phyloP scores from a whole-genome alignment of 2,797 vertebrate species.

The Mormyrops boulengeri region DNA sequence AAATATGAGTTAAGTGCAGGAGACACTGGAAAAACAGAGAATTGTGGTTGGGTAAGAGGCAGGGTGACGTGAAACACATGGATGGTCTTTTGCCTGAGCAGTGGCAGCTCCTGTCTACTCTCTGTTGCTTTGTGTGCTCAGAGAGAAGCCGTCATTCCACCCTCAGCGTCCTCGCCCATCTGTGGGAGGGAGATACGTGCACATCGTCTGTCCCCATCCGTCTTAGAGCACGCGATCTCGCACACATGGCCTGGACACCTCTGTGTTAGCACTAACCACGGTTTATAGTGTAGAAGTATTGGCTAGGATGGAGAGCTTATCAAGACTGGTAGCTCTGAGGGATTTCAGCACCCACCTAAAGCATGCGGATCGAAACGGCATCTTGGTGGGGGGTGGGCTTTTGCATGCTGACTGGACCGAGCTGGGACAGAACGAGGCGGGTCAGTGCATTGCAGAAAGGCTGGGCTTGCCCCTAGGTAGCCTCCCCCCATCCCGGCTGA shows the following conservation, averaged over 20 bases:
- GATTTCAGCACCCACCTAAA: conserved; percentile 23
- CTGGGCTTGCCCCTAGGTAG: conserved; percentile 45
- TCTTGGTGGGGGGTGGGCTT: conserved; percentile 41
- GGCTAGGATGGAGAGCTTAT: neutral
- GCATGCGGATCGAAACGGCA: conserved; percentile 56
- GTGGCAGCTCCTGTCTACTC: neutral
- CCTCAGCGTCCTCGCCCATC: neutral
- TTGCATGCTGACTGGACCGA: conserved; percentile 55
- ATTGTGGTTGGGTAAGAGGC: neutral
- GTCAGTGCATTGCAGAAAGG: conserved; percentile 66
- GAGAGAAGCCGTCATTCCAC: neutral
- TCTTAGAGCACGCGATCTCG: neutral
- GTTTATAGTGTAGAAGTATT: neutral
- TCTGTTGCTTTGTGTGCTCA: neutral
- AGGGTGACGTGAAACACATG: neutral
- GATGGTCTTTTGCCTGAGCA: neutral
- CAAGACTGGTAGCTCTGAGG: neutral
- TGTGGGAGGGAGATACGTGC: neutral
- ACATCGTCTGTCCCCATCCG: conserved; percentile 12
- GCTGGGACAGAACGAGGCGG: conserved; percentile 46
- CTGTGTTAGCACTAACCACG: neutral
- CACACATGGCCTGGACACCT: neutral
- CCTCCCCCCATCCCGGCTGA: neutral
- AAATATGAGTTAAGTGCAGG: neutral
- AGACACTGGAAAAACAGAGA: neutral